Evolutionary conservation across 2,113 vertebrate species (phyloP).

Genomic region (Lota lota): DNA sequence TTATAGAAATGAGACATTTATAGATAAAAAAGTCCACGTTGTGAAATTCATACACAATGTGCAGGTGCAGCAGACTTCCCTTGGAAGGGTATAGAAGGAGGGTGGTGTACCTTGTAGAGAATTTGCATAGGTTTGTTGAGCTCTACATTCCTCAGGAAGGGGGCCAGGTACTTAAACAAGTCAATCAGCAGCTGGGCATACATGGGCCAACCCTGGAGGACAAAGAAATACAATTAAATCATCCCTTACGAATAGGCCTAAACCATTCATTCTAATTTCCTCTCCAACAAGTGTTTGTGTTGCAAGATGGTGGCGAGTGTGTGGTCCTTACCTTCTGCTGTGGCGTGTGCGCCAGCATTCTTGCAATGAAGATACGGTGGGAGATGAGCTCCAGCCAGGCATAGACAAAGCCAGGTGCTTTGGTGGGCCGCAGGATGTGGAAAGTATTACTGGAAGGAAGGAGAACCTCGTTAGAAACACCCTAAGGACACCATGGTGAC

Average conservation of each 20-base stretch:
- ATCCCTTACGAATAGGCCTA: too few species aligned
- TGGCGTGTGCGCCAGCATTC: conserved; percentile 98
- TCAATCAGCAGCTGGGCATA: conserved; percentile 97
- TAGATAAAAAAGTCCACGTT: too few species aligned
- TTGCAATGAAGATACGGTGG: conserved; percentile 98
- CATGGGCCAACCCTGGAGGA: conserved; percentile 95
- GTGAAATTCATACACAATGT: too few species aligned
- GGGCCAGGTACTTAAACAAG: conserved; percentile 97
- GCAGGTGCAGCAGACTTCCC: too few species aligned
- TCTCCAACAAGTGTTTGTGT: background rate
- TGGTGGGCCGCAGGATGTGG: conserved; percentile 98
- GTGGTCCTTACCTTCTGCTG: conserved; percentile 89
- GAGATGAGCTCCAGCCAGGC: conserved; percentile 99
- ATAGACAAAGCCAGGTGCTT: conserved; percentile 98
- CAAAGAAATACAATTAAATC: background rate
- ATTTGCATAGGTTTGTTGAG: conserved; percentile 99
- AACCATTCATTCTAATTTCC: too few species aligned
- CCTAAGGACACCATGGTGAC: background rate
- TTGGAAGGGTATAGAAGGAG: background rate
- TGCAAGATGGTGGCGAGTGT: background rate
- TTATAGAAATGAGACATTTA: too few species aligned
- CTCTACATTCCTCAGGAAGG: conserved; percentile 97
- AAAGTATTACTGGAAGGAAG: conserved; percentile 89
- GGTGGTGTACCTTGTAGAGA: conserved; percentile 89
- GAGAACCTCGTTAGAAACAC: background rate